These are phyloP conservation scores for Caenorhabditis plicata DNA, from an alignment of 2,888 invertebrate genomes.

Conservation along the genomic window DNA sequence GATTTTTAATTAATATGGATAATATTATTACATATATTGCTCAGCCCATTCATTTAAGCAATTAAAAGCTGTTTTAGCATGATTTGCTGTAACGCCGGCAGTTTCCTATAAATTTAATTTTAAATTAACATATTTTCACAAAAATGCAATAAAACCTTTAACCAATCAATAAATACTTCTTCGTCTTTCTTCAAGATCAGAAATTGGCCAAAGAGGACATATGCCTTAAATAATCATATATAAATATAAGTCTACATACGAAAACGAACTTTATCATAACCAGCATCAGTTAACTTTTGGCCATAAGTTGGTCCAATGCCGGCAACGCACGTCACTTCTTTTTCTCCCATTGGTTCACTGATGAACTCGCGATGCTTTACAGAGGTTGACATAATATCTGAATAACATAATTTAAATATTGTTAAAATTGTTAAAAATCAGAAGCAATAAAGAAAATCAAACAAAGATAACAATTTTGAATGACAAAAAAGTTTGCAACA, in stretches of 20 bases:
- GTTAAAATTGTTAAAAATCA: too few species aligned
- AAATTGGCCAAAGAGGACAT: slow-evolving; percentile 93
- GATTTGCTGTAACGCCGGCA: slow-evolving; percentile 86
- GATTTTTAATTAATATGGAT: too few species aligned
- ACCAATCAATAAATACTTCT: slow-evolving; percentile 94
- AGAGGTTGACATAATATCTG: slow-evolving; percentile 77
- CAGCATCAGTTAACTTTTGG: slow-evolving; percentile 79
- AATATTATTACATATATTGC: slow-evolving; percentile 90
- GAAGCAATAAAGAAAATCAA: too few species aligned
- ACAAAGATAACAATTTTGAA: too few species aligned
- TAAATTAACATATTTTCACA: too few species aligned
- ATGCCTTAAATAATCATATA: too few species aligned
- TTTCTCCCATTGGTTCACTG: slow-evolving; percentile 91
- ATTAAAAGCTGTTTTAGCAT: slow-evolving; percentile 88
- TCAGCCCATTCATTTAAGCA: slow-evolving; percentile 97
- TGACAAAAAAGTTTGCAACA: too few species aligned
- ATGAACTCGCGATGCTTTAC: slow-evolving; percentile 91
- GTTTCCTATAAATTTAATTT: too few species aligned
- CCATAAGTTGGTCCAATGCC: slow-evolving; percentile 92
- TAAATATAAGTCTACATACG: too few species aligned
- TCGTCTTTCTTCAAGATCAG: slow-evolving; percentile 90
- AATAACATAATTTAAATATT: too few species aligned
- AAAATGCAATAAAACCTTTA: too few species aligned
- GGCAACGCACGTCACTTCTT: slow-evolving; percentile 87
- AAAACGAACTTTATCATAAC: slow-evolving; percentile 94